Evolutionary conservation across 2,888 invertebrate genomes (phyloP).

Genomic region (Dicyrtomina minuta): DNA sequence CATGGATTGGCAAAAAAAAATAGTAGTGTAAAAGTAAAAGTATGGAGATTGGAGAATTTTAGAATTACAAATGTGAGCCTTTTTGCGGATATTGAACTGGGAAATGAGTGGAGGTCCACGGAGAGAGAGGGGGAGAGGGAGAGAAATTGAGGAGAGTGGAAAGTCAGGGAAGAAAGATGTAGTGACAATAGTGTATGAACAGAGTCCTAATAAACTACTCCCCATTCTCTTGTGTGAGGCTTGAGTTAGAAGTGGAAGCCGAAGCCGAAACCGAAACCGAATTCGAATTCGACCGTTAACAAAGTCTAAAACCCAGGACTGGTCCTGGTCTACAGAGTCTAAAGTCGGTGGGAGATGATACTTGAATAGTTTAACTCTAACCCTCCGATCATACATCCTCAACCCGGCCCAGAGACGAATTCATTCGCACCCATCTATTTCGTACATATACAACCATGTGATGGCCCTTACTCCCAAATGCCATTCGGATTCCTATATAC

Average conservation of each 20-base stretch:
- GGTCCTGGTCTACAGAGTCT: no score
- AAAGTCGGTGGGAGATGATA: no score
- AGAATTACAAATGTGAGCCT: slow-evolving; percentile 52
- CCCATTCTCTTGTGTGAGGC: no score
- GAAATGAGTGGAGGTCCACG: slow-evolving; percentile 16
- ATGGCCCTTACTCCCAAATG: no score
- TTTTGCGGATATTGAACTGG: slow-evolving; percentile 45
- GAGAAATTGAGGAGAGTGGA: slow-evolving; percentile 20
- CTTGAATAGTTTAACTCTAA: slow-evolving; percentile 22
- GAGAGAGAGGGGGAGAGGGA: background rate
- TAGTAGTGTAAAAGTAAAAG: slow-evolving; percentile 13
- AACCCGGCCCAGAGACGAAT: slow-evolving; percentile 5
- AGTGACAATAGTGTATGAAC: no score
- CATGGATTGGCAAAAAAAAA: slow-evolving; percentile 23
- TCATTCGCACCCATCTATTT: slow-evolving; percentile 18
- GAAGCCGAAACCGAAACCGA: no score
- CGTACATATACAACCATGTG: no score
- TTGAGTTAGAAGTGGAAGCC: no score
- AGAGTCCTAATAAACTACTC: no score
- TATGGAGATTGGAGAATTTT: slow-evolving; percentile 41
- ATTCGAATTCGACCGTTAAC: no score
- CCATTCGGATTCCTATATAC: slow-evolving; percentile 7
- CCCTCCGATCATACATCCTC: slow-evolving; percentile 10
- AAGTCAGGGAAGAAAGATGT: no score
- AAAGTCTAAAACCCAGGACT: no score